Base-by-base conservation (phyloP, 23 tunicate genomes). In the Ciona savignyi region DNA sequence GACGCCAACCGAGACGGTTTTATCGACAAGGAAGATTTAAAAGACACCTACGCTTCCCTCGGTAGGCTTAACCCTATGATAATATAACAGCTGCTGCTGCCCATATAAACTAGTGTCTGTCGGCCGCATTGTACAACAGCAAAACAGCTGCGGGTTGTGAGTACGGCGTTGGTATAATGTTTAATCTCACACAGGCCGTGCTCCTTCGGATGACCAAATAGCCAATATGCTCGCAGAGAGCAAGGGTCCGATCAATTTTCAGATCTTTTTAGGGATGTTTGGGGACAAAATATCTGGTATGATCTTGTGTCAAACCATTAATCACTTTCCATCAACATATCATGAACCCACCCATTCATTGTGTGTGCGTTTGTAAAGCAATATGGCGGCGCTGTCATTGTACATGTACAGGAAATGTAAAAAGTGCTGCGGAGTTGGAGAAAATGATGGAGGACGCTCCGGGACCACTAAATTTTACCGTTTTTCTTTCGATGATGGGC, bases 271-370 rank as follows among this genome's bases (percentile, higher is more conserved):
- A 15, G 91, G 86, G 34, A 78, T 91, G 83, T 85, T 85, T 51
- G 97, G 97, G 19, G 97, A 91, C 76, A 91, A 91, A 72, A 89
- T 91, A 60, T 91, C 97, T 31, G 97, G 97, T 91, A 72, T 75
- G 51, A 22, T 42, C 56, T 9, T 42, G 56, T 42, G 56, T 9
- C 15, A 42, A 42, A 42, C 15, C 56, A 42, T 42, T 42, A 42
- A 9, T 15, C 56, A 42, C 15, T 42, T 42, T n/a, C n/a, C n/a
- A n/a, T n/a, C n/a, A n/a, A n/a, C n/a, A n/a, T n/a, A n/a, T n/a
- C n/a, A n/a, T n/a, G n/a, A n/a, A n/a, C n/a, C n/a, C n/a, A n/a
- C n/a, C n/a, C n/a, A n/a, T n/a, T n/a, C n/a, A n/a, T n/a, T n/a
- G n/a, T n/a, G n/a, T n/a, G n/a, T n/a, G n/a, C n/a, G n/a, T n/a